Evolutionary conservation across 92 coral and sea anemone species (phyloP).

Genomic region (Zoanthus gigantus): DNA sequence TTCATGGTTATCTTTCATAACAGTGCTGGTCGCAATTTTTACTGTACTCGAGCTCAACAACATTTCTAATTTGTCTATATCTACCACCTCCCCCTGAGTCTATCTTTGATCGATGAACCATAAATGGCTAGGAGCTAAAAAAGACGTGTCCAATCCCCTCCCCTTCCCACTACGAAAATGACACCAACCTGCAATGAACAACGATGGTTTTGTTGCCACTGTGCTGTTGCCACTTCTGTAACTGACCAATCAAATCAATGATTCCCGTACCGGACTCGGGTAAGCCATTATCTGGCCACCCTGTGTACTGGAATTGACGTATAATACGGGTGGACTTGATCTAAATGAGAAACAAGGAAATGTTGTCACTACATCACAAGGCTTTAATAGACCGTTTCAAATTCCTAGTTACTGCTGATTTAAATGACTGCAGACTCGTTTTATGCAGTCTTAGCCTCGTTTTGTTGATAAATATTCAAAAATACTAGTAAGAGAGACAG

Average conservation of each 20-base stretch:
- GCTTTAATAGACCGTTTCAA: neutral
- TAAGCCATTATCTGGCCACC: constrained; percentile 86
- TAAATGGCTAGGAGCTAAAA: too few species aligned
- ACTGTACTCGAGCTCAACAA: too few species aligned
- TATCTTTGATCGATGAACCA: too few species aligned
- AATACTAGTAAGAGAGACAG: too few species aligned
- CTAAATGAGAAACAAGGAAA: constrained; percentile 44
- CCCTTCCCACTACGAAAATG: neutral
- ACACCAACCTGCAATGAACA: constrained; percentile 91
- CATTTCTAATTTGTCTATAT: too few species aligned
- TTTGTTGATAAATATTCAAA: too few species aligned
- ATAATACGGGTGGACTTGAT: constrained; percentile 83
- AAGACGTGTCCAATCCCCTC: neutral
- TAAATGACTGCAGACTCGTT: too few species aligned
- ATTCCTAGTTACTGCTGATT: neutral
- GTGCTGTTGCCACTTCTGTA: constrained; percentile 95
- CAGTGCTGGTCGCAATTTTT: too few species aligned
- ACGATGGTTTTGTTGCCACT: constrained; percentile 87
- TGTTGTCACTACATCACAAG: neutral
- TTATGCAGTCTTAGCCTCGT: too few species aligned
- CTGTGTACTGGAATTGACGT: constrained; percentile 85
- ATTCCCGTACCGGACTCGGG: constrained; percentile 93
- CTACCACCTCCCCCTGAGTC: too few species aligned
- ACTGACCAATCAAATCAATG: constrained; percentile 87
- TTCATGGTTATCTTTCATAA: too few species aligned